phyloP scores from a whole-genome alignment of 2,888 invertebrate genomes.

The Odontothrips loti region DNA sequence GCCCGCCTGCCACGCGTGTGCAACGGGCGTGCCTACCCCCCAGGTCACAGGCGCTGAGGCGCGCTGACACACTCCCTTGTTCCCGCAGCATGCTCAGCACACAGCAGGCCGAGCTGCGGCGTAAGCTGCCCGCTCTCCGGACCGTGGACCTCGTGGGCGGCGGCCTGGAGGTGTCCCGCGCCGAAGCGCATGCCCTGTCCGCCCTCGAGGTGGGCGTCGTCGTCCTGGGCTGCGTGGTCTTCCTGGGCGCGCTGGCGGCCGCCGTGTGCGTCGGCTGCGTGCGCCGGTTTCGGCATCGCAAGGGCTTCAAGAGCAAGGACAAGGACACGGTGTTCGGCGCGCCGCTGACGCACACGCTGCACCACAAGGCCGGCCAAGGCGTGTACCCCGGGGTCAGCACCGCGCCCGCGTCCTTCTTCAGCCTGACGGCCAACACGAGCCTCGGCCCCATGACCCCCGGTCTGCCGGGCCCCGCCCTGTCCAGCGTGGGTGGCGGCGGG shows the following conservation, averaged over 20 bases:
- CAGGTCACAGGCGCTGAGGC: conserved; percentile 30
- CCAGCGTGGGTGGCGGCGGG: conserved; percentile 38
- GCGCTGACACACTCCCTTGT: neutral
- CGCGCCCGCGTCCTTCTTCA: conserved; percentile 37
- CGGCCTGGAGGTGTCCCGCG: conserved; percentile 18
- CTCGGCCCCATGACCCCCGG: conserved; percentile 4
- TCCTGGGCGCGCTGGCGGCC: conserved; percentile 73
- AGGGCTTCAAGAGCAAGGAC: conserved; percentile 34
- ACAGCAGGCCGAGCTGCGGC: conserved; percentile 31
- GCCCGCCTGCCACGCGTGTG: conserved; percentile 53
- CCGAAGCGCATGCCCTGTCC: conserved; percentile 47
- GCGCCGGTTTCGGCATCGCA: conserved; percentile 43
- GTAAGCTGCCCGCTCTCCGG: conserved; percentile 1
- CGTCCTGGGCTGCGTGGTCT: conserved; percentile 73
- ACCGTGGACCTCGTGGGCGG: conserved; percentile 11
- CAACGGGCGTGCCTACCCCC: conserved; percentile 32
- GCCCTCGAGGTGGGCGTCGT: conserved; percentile 77
- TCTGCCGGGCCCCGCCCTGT: conserved; percentile 27
- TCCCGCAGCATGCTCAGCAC: conserved; percentile 34
- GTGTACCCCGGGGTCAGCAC: conserved; percentile 39
- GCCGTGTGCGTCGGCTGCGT: conserved; percentile 64
- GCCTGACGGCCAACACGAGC: conserved; percentile 28
- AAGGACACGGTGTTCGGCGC: conserved; percentile 35
- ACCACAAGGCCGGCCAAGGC: conserved; percentile 28
- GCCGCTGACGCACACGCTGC: conserved; percentile 36